Evolutionary conservation across 2,797 vertebrate genomes (phyloP).

Genomic region (Gymnodraco acuticeps): DNA sequence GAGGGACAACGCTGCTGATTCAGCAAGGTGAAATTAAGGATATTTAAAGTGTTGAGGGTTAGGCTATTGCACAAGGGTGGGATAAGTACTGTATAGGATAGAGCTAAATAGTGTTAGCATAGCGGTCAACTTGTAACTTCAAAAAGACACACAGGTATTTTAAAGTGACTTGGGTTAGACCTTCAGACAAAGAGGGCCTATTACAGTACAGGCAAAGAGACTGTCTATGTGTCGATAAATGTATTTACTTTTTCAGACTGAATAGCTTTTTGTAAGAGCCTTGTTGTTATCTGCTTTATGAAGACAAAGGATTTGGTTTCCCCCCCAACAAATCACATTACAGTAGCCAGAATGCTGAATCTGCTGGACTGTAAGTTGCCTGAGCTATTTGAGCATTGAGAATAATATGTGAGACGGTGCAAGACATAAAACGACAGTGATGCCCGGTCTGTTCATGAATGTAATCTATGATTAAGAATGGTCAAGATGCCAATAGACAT

Average conservation of each 20-base stretch:
- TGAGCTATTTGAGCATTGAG: too few relatives aligned
- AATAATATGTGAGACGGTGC: too few relatives aligned
- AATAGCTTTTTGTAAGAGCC: neutral
- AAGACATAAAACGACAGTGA: neutral
- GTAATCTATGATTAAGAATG: neutral
- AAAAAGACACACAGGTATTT: conserved; percentile 29
- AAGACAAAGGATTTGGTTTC: neutral
- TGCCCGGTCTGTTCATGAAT: neutral
- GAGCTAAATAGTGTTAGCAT: conserved; percentile 30
- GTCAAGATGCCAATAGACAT: neutral
- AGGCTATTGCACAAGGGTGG: conserved; percentile 39
- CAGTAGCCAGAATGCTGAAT: neutral
- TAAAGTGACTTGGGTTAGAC: conserved; percentile 15
- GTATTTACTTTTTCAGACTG: neutral
- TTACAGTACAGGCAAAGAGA: conserved; percentile 8
- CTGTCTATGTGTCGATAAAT: neutral
- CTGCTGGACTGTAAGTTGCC: too few relatives aligned
- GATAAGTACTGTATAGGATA: conserved; percentile 43
- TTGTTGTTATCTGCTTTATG: neutral
- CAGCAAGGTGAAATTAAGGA: conserved; percentile 41
- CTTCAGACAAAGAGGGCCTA: conserved; percentile 38
- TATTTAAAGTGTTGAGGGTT: conserved; percentile 50
- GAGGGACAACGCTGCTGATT: conserved; percentile 37
- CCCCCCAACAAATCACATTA: neutral
- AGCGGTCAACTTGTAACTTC: conserved; percentile 41